Percentiles rank a stretch among this genome's conserved stretches.
Evolutionary conservation across 2,888 invertebrate genomes (phyloP).

Genomic region (Parnassius glacialis): DNA sequence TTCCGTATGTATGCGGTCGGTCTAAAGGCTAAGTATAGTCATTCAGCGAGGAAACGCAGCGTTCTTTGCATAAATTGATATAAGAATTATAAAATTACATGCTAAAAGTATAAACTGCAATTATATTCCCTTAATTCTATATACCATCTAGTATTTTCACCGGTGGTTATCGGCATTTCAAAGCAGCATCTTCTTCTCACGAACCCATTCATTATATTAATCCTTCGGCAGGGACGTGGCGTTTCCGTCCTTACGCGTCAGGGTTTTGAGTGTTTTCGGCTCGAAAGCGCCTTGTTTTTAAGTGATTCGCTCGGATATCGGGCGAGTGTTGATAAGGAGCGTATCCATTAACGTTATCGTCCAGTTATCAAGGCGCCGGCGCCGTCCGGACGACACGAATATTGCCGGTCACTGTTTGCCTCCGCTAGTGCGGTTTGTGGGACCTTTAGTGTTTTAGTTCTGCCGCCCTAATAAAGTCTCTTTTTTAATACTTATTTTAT

Average conservation of each 20-base stretch:
- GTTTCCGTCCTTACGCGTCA: background rate
- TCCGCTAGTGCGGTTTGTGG: background rate
- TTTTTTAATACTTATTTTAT: no score
- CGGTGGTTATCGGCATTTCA: slow-evolving; percentile 67
- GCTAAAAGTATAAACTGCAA: no score
- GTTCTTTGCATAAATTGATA: no score
- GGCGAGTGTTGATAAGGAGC: slow-evolving; percentile 60
- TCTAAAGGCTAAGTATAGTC: no score
- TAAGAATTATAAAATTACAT: no score
- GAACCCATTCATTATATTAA: slow-evolving; percentile 62
- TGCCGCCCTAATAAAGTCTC: no score
- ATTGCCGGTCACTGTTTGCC: slow-evolving; percentile 1
- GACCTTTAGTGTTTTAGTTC: background rate
- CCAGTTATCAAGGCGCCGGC: slow-evolving; percentile 73
- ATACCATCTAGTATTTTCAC: slow-evolving; percentile 20
- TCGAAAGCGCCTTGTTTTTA: slow-evolving; percentile 28
- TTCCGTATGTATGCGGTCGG: no score
- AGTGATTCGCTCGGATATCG: slow-evolving; percentile 43
- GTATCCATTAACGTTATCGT: slow-evolving; percentile 76
- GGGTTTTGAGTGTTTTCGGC: slow-evolving; percentile 16
- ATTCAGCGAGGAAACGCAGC: no score
- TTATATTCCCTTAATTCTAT: no score
- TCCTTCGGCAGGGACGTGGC: background rate
- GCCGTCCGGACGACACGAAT: slow-evolving; percentile 46
- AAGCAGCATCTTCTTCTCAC: slow-evolving; percentile 57